phyloP scores from a whole-genome alignment of 2,797 vertebrate species.

The Gephyroberyx darwinii region DNA sequence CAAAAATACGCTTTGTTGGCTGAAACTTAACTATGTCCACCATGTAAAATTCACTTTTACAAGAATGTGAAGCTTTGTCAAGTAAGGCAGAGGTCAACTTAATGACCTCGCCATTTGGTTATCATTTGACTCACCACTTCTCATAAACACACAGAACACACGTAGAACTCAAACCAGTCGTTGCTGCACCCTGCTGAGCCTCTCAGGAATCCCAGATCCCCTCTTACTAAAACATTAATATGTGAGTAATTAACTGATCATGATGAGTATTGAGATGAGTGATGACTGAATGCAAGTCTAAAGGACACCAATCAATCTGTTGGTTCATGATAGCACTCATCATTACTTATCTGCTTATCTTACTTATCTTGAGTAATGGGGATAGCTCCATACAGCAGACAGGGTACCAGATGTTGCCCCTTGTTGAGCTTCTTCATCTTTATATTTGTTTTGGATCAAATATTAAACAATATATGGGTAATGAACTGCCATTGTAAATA shows the following conservation, averaged over 20 bases:
- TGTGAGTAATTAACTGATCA: background rate
- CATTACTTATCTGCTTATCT: too few relatives aligned
- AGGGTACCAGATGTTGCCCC: too few relatives aligned
- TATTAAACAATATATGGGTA: too few relatives aligned
- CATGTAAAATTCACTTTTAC: background rate
- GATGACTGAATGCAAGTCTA: background rate
- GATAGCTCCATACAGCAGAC: too few relatives aligned
- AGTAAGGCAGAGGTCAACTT: conserved; percentile 20
- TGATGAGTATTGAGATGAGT: background rate
- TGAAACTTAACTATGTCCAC: background rate
- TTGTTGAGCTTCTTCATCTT: background rate
- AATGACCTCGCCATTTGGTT: background rate
- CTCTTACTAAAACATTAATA: background rate
- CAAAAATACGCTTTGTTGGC: background rate
- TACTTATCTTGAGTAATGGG: too few relatives aligned
- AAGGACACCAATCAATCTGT: too few relatives aligned
- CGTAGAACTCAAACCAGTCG: background rate
- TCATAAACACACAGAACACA: background rate
- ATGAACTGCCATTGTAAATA: too few relatives aligned
- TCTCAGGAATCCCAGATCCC: background rate
- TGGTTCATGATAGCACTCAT: too few relatives aligned
- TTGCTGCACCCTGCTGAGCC: background rate
- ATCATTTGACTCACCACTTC: background rate
- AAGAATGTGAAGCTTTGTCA: conserved; percentile 1
- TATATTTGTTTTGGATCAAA: background rate